Evolutionary conservation across 2,797 vertebrate genomes (phyloP), one percentile per base, ranked within the genome.

Genomic region (Sternarchorhynchus goeldii): DNA sequence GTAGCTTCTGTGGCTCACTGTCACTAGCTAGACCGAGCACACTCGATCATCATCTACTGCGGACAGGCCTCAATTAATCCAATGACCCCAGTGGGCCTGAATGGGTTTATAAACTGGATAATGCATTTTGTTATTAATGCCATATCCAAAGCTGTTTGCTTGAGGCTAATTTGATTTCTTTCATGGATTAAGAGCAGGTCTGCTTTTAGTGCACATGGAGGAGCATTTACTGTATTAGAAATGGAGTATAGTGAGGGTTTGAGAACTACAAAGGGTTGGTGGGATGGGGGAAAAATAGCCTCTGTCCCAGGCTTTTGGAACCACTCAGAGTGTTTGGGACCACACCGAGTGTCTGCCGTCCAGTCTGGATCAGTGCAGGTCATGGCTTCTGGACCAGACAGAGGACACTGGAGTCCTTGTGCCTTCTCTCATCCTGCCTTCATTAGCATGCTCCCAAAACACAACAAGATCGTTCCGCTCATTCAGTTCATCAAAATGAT

Each of bases 211-310:
- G 55, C 17, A n/a, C 17, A 32, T 71, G 31, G 12, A 17, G 25
- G 10, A 59, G 34, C 56, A 20, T 34, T 36, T 36, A 36, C 6
- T 4, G 53, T 36, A 71, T 58, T 58, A 21, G 53, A 53, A 69
- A 50, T 29, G 25, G 25, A 63, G 50, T 20, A 64, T 64, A 20
- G n/a, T 41, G 60, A 64, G 31, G 50, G 50, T 71, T 41, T n/a
- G 53, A 63, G 41, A 25, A 25, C 25, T 25, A 25, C 25, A 1
- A 25, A 25, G 25, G 25, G 25, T 25, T 25, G 25, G 25, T 25
- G 25, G 25, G 25, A 64, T 64, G 68, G 71, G 63, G 5, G 1
- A 18, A 32, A 78, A 21, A 65, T 20, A 39, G 56, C 34, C 34
- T 56, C 21, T 70, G 14, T 41, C 7, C 34, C 39, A 56, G 34